phyloP scores from a whole-genome alignment of 2,113 vertebrate species.

The Ivindomyrus marchei region DNA sequence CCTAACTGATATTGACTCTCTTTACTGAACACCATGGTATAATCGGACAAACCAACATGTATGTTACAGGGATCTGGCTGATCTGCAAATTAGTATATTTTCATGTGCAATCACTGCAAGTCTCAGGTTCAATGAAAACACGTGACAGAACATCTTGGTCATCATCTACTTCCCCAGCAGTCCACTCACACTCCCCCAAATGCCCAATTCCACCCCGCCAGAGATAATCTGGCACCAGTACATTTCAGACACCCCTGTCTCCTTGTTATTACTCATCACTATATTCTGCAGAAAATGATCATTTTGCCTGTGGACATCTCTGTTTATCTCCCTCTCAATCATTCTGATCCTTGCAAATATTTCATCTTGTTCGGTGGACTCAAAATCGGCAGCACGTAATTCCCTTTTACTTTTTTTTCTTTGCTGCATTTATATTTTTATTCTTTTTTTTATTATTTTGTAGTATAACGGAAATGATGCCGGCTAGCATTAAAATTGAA shows the following conservation, averaged over 20 bases:
- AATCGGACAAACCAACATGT: not conserved
- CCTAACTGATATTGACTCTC: not conserved
- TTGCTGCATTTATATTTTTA: not conserved
- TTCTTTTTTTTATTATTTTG: not conserved
- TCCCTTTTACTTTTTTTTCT: not conserved
- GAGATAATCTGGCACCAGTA: not conserved
- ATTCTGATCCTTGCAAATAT: not conserved
- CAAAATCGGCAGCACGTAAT: not conserved
- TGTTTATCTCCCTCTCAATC: constrained; percentile 1
- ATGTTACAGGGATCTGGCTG: not conserved
- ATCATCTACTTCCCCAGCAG: not conserved
- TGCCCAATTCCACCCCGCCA: not conserved
- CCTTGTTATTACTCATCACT: not conserved
- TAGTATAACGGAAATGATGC: not conserved
- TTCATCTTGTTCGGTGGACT: not conserved
- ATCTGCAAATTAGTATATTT: not conserved
- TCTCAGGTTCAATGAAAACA: not conserved
- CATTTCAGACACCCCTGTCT: not conserved
- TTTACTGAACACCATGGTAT: not conserved
- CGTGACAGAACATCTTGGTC: not conserved
- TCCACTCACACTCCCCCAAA: not conserved
- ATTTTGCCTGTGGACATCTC: not conserved
- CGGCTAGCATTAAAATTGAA: not conserved
- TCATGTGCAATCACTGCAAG: not conserved
- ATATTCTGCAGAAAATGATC: not conserved